Conservation (phyloP, 2,113 vertebrate genomes). For the Lates calcarifer region DNA sequence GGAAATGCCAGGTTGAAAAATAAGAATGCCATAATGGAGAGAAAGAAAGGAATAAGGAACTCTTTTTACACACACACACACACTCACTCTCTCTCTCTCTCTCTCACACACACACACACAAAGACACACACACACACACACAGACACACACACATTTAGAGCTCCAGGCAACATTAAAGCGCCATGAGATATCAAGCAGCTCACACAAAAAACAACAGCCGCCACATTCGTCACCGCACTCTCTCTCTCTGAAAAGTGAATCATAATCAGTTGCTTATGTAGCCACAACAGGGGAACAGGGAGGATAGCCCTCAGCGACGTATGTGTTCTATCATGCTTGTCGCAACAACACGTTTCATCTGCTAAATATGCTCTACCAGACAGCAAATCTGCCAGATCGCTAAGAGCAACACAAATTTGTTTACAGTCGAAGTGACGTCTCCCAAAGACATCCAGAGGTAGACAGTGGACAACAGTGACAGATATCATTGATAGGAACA, state of each 20-base stretch:
- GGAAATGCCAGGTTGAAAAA: slow-evolving; percentile 43
- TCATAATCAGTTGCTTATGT: slow-evolving; percentile 66
- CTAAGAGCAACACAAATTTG: slow-evolving; percentile 69
- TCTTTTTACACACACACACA: neutral
- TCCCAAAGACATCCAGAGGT: slow-evolving; percentile 71
- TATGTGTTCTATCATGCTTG: slow-evolving; percentile 77
- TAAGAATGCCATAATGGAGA: slow-evolving; percentile 30
- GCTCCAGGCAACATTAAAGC: slow-evolving; percentile 64
- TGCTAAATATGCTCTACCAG: slow-evolving; percentile 69
- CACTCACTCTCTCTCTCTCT: neutral
- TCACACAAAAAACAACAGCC: slow-evolving; percentile 40
- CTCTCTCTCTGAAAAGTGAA: slow-evolving; percentile 46
- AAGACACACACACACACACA: neutral
- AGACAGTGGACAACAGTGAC: slow-evolving; percentile 52
- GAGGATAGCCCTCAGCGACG: slow-evolving; percentile 71
- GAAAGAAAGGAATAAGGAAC: slow-evolving; percentile 52
- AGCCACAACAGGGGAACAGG: slow-evolving; percentile 53
- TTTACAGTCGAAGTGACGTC: slow-evolving; percentile 67
- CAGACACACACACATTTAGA: slow-evolving; percentile 12
- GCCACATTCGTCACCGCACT: slow-evolving; percentile 36
- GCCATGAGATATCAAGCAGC: slow-evolving; percentile 56
- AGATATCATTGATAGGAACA: slow-evolving; percentile 47
- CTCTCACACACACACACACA: neutral
- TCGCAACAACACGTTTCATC: slow-evolving; percentile 78
- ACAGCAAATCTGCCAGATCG: slow-evolving; percentile 72